Conservation (phyloP, 1,140 invertebrate genomes). For the Zelostemma sp. region DNA sequence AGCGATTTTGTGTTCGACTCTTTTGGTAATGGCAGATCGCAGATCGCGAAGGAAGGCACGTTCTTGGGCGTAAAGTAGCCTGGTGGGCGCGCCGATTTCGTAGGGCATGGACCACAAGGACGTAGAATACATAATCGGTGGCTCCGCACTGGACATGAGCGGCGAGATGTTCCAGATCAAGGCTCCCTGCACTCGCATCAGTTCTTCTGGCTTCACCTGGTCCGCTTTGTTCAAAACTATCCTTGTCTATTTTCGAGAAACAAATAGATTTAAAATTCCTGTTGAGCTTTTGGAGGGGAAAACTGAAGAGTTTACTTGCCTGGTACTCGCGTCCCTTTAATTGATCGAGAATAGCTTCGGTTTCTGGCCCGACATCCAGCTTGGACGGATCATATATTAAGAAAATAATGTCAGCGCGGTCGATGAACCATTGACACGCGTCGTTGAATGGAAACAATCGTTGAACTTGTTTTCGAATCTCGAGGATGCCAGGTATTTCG, state of each 20-base stretch:
- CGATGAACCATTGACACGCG: conserved; percentile 96
- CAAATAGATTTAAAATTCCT: conserved; percentile 13
- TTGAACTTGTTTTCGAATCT: conserved; percentile 93
- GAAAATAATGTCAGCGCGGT: conserved; percentile 94
- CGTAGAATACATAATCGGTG: conserved; percentile 94
- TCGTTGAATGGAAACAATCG: conserved; percentile 95
- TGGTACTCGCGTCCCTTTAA: conserved; percentile 93
- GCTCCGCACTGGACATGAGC: conserved; percentile 91
- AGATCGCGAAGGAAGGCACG: conserved; percentile 88
- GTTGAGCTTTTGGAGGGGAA: too few relatives aligned
- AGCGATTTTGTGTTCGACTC: conserved; percentile 94
- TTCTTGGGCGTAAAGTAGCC: conserved; percentile 88
- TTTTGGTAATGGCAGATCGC: conserved; percentile 84
- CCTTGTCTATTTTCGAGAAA: conserved; percentile 74
- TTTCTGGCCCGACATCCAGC: conserved; percentile 93
- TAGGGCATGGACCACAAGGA: conserved; percentile 91
- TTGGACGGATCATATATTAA: conserved; percentile 95
- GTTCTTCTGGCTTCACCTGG: conserved; percentile 90
- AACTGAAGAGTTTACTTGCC: conserved; percentile 53
- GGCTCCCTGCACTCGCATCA: conserved; percentile 93
- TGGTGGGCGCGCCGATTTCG: conserved; percentile 81
- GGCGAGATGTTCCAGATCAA: conserved; percentile 97
- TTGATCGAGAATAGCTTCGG: conserved; percentile 93
- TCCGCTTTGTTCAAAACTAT: conserved; percentile 97
- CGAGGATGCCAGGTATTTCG: conserved; percentile 95